These are phyloP conservation scores for Brachylomia viminalis DNA, from an alignment of 2,888 invertebrate species.

Conservation along the genomic window DNA sequence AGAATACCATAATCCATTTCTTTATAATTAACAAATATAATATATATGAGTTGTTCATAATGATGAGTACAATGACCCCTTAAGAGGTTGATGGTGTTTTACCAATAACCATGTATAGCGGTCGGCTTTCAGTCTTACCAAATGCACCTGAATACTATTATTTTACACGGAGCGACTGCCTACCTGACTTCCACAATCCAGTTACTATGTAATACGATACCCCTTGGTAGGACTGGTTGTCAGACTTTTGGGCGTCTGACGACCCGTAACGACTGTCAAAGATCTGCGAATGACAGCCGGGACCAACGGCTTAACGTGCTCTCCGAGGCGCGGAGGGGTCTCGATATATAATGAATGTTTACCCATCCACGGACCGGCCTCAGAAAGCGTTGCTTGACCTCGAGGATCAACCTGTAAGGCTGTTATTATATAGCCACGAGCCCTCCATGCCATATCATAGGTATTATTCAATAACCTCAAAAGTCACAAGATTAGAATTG, in stretches of 20 bases:
- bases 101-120: too few relatives aligned
- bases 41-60: too few relatives aligned
- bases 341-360: neutral
- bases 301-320: neutral
- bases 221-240: neutral
- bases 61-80: too few relatives aligned
- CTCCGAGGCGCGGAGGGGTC: fast-evolving
- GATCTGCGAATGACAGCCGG: neutral
- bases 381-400: neutral
- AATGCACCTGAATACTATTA: neutral
- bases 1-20: neutral
- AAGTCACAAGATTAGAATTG: neutral
- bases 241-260: neutral
- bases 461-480: neutral
- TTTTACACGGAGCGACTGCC: neutral
- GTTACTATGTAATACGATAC: neutral
- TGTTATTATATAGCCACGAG: neutral
- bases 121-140: neutral
- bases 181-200: neutral
- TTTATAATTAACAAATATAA: too few relatives aligned
- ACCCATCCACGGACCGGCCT: neutral
- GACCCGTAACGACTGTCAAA: neutral
- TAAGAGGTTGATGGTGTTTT: too few relatives aligned
- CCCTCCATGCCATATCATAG: too few relatives aligned
- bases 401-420: too few relatives aligned